A percentile compares a stretch with the other conserved stretches of the same genome.
Conservation (phyloP, 92 coral and sea anemone genomes). For the Porites evermanni region DNA sequence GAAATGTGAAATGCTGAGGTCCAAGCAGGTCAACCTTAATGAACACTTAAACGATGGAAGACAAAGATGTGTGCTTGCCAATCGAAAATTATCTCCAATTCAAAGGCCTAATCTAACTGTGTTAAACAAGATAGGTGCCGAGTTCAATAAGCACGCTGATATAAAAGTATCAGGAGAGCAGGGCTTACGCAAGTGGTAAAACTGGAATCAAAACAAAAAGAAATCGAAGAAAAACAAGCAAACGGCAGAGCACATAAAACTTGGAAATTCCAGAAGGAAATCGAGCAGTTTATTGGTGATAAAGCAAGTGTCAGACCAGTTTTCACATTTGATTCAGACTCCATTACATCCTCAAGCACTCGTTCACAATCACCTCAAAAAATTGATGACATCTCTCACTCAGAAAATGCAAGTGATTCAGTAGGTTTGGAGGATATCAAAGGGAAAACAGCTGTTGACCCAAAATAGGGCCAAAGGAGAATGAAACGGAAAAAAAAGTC, state of each 20-base stretch:
- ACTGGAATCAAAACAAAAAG: constrained; percentile 32
- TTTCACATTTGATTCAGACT: constrained; percentile 8
- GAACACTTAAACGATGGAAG: constrained; percentile 26
- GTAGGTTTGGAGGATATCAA: neutral
- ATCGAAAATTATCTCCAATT: constrained; percentile 4
- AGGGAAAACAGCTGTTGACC: constrained; percentile 6
- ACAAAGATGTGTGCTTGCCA: constrained; percentile 14
- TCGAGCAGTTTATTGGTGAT: constrained; percentile 7
- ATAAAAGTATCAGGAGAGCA: constrained; percentile 17
- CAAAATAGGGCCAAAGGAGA: neutral
- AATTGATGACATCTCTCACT: constrained; percentile 7
- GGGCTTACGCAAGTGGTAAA: constrained; percentile 29
- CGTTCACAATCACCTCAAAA: constrained; percentile 1
- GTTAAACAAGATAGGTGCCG: constrained; percentile 21
- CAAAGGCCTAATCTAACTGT: constrained; percentile 14
- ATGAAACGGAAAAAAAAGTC: constrained; percentile 3
- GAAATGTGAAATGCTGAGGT: too few species aligned
- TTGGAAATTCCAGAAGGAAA: neutral
- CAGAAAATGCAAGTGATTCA: constrained; percentile 5
- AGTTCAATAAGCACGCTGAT: constrained; percentile 21
- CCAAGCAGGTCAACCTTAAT: neutral
- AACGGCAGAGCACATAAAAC: constrained; percentile 17
- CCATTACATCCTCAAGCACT: constrained; percentile 5
- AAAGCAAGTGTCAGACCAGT: neutral
- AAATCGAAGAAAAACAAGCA: constrained; percentile 27